A percentile compares a stretch with the other conserved stretches of the same genome.
These are phyloP conservation scores for Mormoops blainvillei DNA, from an alignment of 2,113 vertebrate species.

Conservation along the genomic window DNA sequence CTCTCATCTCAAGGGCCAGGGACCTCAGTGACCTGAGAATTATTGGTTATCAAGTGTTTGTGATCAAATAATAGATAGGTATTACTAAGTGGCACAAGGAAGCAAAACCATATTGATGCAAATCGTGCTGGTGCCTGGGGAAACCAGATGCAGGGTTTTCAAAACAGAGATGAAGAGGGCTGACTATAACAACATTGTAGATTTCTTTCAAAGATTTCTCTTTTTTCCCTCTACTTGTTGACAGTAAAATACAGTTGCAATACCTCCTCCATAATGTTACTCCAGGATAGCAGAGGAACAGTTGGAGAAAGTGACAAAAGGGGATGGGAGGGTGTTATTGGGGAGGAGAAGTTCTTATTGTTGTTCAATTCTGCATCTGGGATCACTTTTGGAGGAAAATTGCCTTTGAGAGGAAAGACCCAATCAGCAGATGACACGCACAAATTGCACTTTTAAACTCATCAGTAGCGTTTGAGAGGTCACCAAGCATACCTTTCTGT, in stretches of 20 bases:
- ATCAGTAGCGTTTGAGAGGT: background rate
- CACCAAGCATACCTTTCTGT: background rate
- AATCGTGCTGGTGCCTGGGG: background rate
- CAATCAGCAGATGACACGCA: background rate
- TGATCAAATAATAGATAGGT: background rate
- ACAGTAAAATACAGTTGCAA: background rate
- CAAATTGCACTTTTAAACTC: constrained; percentile 26
- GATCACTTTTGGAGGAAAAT: background rate
- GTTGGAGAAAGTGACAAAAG: background rate
- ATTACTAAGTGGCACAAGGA: background rate
- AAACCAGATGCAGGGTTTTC: background rate
- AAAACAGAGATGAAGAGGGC: background rate
- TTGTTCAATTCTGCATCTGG: background rate
- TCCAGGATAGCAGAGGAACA: background rate
- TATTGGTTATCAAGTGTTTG: constrained; percentile 23
- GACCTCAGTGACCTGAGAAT: background rate
- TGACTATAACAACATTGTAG: background rate
- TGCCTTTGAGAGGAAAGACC: background rate
- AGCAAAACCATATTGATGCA: background rate
- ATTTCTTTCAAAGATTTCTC: background rate
- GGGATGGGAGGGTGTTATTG: background rate
- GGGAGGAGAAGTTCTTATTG: background rate
- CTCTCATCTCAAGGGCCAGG: background rate
- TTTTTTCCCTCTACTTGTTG: background rate
- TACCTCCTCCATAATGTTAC: background rate